Percentiles rank a stretch among this genome's conserved stretches.
These are phyloP conservation scores for Montipora capitata DNA, from an alignment of 92 coral and sea anemone genomes.

Conservation along the genomic window DNA sequence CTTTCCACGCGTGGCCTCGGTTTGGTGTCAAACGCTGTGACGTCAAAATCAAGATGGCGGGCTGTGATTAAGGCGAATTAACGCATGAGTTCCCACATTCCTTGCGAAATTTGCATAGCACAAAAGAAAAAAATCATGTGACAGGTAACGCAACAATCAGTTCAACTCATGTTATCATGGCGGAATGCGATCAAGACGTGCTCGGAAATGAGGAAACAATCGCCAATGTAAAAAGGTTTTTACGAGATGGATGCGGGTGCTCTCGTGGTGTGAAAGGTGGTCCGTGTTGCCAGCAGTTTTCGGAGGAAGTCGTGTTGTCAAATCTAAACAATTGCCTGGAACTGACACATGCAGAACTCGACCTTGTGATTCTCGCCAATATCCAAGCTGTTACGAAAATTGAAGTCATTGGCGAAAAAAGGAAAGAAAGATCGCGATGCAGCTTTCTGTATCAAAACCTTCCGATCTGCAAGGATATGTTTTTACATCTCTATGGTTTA, in stretches of 20 bases:
- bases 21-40: too few relatives aligned
- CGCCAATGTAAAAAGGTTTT: neutral
- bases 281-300: neutral
- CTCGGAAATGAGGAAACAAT: neutral
- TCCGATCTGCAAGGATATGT: slow-evolving; percentile 1
- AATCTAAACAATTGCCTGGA: neutral
- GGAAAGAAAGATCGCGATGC: slow-evolving; percentile 1
- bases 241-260: neutral
- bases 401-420: neutral
- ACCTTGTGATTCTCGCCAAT: neutral
- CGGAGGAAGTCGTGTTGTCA: neutral
- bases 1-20: too few relatives aligned
- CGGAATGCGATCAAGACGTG: neutral
- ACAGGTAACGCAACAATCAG: neutral
- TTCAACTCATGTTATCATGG: neutral
- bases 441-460: neutral
- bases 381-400: neutral
- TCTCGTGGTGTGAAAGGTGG: neutral
- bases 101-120: too few relatives aligned
- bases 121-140: too few relatives aligned
- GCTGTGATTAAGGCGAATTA: too few relatives aligned
- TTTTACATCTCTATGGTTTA: neutral
- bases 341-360: neutral
- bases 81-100: too few relatives aligned
- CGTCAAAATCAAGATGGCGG: too few relatives aligned